phyloP scores from a whole-genome alignment of 2,113 vertebrate genomes.

The Corythoichthys intestinalis region DNA sequence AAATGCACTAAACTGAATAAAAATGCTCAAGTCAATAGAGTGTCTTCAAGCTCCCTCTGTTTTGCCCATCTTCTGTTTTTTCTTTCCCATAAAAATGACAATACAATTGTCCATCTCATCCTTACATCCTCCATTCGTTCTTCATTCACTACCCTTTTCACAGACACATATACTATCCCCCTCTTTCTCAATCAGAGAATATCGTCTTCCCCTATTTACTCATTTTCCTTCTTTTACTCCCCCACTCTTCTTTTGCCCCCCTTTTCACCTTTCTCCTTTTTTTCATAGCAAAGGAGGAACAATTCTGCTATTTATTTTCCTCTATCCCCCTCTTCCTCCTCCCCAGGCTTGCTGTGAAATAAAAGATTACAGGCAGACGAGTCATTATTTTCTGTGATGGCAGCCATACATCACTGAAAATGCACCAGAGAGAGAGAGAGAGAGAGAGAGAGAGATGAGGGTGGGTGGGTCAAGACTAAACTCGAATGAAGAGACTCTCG shows the following conservation, averaged over 20 bases:
- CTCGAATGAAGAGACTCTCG: conserved; percentile 24
- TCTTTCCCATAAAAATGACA: not conserved
- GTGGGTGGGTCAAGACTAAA: conserved; percentile 21
- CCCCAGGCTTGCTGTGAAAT: conserved; percentile 53
- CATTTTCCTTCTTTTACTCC: not conserved
- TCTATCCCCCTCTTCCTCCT: conserved; percentile 5
- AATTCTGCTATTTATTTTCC: not conserved
- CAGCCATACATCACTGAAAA: conserved; percentile 59
- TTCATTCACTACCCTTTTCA: not conserved
- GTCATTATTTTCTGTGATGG: conserved; percentile 67
- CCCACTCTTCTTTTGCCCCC: not conserved
- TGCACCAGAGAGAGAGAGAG: conserved; percentile 17
- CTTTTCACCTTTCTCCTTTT: conserved; percentile 3
- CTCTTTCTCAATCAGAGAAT: not conserved
- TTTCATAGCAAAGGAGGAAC: not conserved
- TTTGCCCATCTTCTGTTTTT: not conserved
- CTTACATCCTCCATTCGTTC: not conserved
- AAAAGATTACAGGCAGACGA: conserved; percentile 61
- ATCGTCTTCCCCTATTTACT: not conserved
- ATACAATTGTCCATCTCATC: not conserved
- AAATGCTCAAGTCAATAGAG: not conserved
- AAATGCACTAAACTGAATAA: not conserved
- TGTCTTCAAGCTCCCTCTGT: conserved; percentile 1
- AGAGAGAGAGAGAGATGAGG: conserved; percentile 14
- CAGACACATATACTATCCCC: not conserved